phyloP scores from a whole-genome alignment of 2,797 vertebrate species.

The Ambastaia sidthimunki region DNA sequence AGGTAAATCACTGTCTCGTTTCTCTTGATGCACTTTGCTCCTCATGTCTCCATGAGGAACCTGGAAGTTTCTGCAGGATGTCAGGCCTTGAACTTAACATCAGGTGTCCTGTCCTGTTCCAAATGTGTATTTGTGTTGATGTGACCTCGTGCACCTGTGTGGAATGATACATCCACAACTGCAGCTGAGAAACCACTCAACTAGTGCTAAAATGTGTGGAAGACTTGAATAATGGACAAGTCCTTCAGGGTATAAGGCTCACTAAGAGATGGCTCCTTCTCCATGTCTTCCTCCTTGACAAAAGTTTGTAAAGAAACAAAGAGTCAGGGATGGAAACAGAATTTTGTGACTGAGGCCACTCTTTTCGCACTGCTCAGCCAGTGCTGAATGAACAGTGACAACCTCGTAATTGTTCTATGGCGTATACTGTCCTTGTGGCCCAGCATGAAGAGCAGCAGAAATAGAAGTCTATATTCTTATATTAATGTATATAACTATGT shows the following conservation, averaged over 20 bases:
- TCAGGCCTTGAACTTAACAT: no score
- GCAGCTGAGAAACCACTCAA: slow-evolving; percentile 63
- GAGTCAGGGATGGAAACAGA: neutral
- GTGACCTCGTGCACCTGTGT: slow-evolving; percentile 48
- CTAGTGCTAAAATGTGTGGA: slow-evolving; percentile 66
- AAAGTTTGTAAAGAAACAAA: slow-evolving; percentile 29
- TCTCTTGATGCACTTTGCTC: no score
- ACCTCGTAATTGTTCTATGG: neutral
- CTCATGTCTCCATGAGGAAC: no score
- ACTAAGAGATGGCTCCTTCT: slow-evolving; percentile 24
- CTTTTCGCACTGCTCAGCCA: neutral
- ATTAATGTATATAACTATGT: no score
- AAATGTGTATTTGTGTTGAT: no score
- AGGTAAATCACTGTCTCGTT: no score
- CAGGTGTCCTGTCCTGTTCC: no score
- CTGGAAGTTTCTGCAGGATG: no score
- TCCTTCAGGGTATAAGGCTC: slow-evolving; percentile 4
- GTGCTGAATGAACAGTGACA: neutral
- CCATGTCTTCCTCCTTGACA: neutral
- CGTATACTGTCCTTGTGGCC: neutral
- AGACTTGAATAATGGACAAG: slow-evolving; percentile 67
- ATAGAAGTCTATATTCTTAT: no score
- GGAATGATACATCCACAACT: slow-evolving; percentile 64
- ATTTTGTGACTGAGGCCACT: neutral
- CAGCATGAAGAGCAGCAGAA: neutral